A percentile compares a stretch with the other conserved stretches of the same genome.
Evolutionary conservation across 2,113 vertebrate genomes (phyloP).

Genomic region (Notothenia rossii): DNA sequence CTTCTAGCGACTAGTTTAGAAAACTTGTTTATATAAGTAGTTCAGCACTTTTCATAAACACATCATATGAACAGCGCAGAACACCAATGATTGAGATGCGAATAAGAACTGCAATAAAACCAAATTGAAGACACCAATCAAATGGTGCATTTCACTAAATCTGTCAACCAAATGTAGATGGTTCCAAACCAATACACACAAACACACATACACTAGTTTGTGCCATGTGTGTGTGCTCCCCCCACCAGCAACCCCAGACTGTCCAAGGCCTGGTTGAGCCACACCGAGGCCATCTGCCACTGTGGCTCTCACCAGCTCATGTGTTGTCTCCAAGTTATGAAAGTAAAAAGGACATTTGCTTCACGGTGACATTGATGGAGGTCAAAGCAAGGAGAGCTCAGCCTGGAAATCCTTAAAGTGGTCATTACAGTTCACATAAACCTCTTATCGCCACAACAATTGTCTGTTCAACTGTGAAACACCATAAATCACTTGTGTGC

Average conservation of each 20-base stretch:
- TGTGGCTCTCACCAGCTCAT: slow-evolving; percentile 31
- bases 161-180: not conserved
- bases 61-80: not conserved
- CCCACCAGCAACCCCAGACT: slow-evolving; percentile 15
- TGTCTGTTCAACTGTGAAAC: slow-evolving; percentile 25
- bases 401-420: not conserved
- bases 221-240: slow-evolving; percentile 40
- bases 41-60: not conserved
- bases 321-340: slow-evolving; percentile 31
- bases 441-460: slow-evolving; percentile 31
- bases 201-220: slow-evolving; percentile 5
- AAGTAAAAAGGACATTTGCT: slow-evolving; percentile 25
- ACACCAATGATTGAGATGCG: not conserved
- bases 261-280: slow-evolving; percentile 45
- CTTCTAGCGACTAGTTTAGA: not conserved
- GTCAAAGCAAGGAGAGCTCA: slow-evolving; percentile 38
- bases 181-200: not conserved
- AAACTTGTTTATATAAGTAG: not conserved
- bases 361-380: slow-evolving; percentile 32
- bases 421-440: slow-evolving; percentile 31
- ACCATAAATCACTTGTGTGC: slow-evolving; percentile 23
- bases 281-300: slow-evolving; percentile 72
- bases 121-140: not conserved
- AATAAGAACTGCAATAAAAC: not conserved
- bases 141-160: slow-evolving; percentile 3